Base-by-base conservation (phyloP, 2,888 invertebrate species). In the Ochropacha duplaris region DNA sequence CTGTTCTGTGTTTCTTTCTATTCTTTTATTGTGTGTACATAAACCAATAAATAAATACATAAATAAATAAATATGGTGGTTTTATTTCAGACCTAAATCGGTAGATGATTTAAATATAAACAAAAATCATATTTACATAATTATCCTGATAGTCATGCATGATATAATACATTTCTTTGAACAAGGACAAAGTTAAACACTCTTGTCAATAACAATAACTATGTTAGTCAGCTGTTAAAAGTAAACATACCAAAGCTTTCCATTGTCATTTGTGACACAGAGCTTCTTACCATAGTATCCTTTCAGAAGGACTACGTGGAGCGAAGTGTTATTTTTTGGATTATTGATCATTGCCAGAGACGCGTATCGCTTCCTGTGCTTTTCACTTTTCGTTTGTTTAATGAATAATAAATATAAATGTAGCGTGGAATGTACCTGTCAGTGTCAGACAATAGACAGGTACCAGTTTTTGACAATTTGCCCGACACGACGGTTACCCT, bases 331-430 rank as follows among this genome's bases (percentile, higher is more conserved):
- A 79, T 82, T 78, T n/a, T 74, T 71, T 69, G 77, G 83, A 84
- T 86, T 85, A 86, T 78, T 81, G 79, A 78, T 72, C 68, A 76
- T 58, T 66, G 70, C 62, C 61, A 72, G 69, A 72, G 78, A 81
- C 78, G 78, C 78, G 81, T 78, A 81, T 82, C 78, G 81, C 84
- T 89, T 89, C 88, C 88, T 88, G 87, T 77, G 69, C 79, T 78
- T 82, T 84, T 78, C 78, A 81, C 70, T 79, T 75, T 71, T 73
- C 64, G 71, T 79, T 80, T 81, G 77, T 76, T 80, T 69, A 75
- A 68, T 58, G 68, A 64, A 71, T 66, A 75, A 83, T 76, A 74
- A 76, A 72, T 70, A 64, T 44, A 44, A 44, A 44, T 71, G 76
- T 71, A 65, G 65, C 65, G 68, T 68, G 72, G 68, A 69, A 68